Base-by-base conservation (phyloP, 2,797 vertebrate species). In the Coregonus ussuriensis region DNA sequence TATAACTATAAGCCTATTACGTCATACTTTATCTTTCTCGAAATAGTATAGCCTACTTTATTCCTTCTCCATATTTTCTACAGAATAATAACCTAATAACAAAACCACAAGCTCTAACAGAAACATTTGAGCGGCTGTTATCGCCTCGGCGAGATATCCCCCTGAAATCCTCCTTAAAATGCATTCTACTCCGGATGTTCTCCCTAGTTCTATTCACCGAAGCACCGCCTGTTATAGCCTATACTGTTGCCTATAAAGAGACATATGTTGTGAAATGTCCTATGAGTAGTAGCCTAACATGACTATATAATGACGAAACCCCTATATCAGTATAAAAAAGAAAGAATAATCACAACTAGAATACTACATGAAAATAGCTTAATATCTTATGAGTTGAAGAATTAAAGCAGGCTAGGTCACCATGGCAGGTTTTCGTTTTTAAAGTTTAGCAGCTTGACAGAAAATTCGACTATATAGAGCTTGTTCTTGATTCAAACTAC, bases 91-190 rank as follows among this genome's bases (percentile, higher is more conserved):
- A 14, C 18, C 11, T 71, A 52, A 25, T 37, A 11, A 21, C 14
- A 16, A 52, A 6, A 53, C 29, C 14, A 75, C n/a, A 67, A 13
- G 13, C 7, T 35, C 16, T 4, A 31, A 33, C 16, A 66, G 15
- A 29, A 35, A 29, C 25, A 47, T 14, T 72, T 72, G 69, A 77
- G 67, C 77, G 31, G 66, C 51, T 76, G 79, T 83, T 71, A 80
- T 75, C 59, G 77, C 68, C 81, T 78, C 83, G 29, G 51, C 33
- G 31, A 31, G 62, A 18, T 71, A 63, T 72, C 33, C 59, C 18
- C 4, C 62, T 14, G 51, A 74, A 59, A 11, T 6, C 62, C 83
- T 88, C 85, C 86, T 90, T 84, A 83, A 86, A 6, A 89, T 89
- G 83, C 0, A 89, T 85, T 82, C 5, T 51, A 79, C 77, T 73